phyloP scores from a whole-genome alignment of 2,888 invertebrate genomes.

The Baccha elongata region DNA sequence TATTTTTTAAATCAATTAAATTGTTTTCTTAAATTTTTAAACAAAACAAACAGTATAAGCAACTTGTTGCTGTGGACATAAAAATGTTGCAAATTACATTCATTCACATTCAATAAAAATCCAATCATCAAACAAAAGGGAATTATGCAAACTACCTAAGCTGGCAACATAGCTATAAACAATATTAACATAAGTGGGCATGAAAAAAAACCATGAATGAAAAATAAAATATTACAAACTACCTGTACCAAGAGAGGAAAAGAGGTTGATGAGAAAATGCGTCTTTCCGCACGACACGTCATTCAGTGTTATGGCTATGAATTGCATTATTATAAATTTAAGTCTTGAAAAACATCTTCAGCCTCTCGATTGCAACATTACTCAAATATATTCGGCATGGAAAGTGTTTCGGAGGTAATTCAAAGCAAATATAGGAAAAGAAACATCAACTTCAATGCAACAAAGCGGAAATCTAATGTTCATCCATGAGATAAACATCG shows the following conservation, averaged over 20 bases:
- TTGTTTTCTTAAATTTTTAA: slow-evolving; percentile 27
- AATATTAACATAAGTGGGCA: background rate
- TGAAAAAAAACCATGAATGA: background rate
- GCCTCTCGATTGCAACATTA: slow-evolving; percentile 29
- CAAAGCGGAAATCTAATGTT: slow-evolving; percentile 41
- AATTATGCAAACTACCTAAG: slow-evolving; percentile 47
- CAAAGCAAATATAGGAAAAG: slow-evolving; percentile 32
- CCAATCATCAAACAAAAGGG: slow-evolving; percentile 44
- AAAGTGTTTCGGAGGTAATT: slow-evolving; percentile 5
- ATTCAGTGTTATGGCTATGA: slow-evolving; percentile 40
- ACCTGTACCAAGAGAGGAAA: background rate
- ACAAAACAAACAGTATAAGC: slow-evolving; percentile 29
- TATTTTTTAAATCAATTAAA: background rate
- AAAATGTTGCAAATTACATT: slow-evolving; percentile 57
- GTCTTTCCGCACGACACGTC: slow-evolving; percentile 18
- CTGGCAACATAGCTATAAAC: background rate
- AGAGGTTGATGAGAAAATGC: slow-evolving; percentile 30
- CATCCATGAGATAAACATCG: slow-evolving; percentile 42
- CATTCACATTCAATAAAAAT: slow-evolving; percentile 46
- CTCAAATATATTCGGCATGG: slow-evolving; percentile 43
- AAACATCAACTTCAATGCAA: slow-evolving; percentile 26
- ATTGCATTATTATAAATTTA: slow-evolving; percentile 38
- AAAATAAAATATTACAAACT: slow-evolving; percentile 6
- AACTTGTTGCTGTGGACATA: slow-evolving; percentile 62
- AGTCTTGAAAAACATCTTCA: slow-evolving; percentile 2